Evolutionary conservation across 2,888 invertebrate species (phyloP).

Genomic region (Camptogramma bilineatum): DNA sequence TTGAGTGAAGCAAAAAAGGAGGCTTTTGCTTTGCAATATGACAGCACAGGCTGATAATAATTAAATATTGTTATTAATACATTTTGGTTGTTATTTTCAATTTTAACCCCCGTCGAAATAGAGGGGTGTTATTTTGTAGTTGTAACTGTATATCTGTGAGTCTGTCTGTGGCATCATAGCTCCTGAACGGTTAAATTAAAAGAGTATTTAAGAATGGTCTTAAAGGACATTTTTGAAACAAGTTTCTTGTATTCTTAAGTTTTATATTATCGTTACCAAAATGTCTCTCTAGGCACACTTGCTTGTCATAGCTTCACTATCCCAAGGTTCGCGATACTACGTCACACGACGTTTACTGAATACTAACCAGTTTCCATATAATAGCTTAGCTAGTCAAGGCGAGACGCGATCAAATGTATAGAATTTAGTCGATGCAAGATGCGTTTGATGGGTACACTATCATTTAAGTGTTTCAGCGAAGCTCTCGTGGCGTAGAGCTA

Average conservation of each 20-base stretch:
- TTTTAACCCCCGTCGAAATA: no score
- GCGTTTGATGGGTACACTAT: neutral
- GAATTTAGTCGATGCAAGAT: neutral
- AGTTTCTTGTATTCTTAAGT: neutral
- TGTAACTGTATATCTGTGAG: no score
- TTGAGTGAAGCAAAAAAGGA: no score
- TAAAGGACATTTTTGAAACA: no score
- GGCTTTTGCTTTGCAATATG: no score
- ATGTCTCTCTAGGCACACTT: neutral
- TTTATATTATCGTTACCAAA: neutral
- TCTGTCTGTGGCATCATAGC: no score
- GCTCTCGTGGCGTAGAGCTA: neutral
- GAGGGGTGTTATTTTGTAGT: no score
- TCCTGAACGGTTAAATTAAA: conserved; percentile 4
- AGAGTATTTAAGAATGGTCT: no score
- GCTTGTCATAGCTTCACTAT: conserved; percentile 3
- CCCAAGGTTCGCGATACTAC: conserved; percentile 2
- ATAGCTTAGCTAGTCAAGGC: conserved; percentile 2
- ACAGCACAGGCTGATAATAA: no score
- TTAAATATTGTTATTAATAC: no score
- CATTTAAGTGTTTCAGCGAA: neutral
- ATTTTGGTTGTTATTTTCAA: no score
- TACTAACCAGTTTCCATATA: conserved; percentile 26
- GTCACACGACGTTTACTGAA: conserved; percentile 12
- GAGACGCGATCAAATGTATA: neutral